These are phyloP conservation scores for Chironomus tepperi DNA, from an alignment of 1,140 invertebrate species.

Conservation along the genomic window DNA sequence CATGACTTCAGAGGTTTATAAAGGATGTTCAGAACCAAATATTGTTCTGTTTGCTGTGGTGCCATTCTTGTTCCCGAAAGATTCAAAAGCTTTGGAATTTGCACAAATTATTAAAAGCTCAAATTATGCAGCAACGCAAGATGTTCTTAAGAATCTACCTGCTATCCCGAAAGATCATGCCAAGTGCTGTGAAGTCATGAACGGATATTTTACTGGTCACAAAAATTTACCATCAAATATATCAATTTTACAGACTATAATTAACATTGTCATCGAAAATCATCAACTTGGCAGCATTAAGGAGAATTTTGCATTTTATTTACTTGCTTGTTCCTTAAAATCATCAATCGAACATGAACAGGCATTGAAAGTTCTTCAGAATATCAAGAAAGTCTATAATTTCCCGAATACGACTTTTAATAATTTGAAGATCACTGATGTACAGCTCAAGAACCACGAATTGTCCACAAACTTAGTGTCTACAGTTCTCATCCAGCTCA, in stretches of 20 bases:
- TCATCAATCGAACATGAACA: background rate
- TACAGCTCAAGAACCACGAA: background rate
- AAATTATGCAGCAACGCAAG: conserved; percentile 41
- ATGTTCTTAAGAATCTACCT: conserved; percentile 34
- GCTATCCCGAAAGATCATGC: background rate
- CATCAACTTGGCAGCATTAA: background rate
- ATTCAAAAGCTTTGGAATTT: conserved; percentile 38
- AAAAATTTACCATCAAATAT: background rate
- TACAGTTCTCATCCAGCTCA: background rate
- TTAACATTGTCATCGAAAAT: background rate
- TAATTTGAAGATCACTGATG: background rate
- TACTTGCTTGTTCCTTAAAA: background rate
- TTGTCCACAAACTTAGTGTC: background rate
- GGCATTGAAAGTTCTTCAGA: background rate
- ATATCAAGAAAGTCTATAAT: background rate
- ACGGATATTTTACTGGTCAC: background rate
- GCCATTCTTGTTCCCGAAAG: conserved; percentile 50
- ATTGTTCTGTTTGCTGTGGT: conserved; percentile 41
- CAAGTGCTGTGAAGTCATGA: background rate
- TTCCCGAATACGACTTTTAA: background rate
- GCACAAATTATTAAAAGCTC: conserved; percentile 44
- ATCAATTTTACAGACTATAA: background rate
- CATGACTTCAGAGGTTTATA: conserved; percentile 29
- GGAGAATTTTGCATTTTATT: background rate
- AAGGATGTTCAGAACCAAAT: background rate